A percentile compares a stretch with the other conserved stretches of the same genome.
Evolutionary conservation across 2,888 invertebrate species (phyloP).

Genomic region (Latrodectus elegans): DNA sequence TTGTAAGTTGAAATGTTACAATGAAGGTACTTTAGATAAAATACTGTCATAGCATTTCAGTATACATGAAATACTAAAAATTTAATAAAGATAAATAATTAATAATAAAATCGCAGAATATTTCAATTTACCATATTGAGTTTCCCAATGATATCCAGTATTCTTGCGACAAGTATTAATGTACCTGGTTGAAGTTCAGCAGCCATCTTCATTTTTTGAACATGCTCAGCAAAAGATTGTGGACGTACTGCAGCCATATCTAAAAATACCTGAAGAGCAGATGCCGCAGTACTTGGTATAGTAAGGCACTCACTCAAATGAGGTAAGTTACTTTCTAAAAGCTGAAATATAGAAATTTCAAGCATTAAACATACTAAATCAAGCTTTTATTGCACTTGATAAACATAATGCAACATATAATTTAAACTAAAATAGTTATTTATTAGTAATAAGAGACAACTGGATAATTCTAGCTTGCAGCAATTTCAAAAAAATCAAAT

Average conservation of each 20-base stretch:
- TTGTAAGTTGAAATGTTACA: too few species aligned
- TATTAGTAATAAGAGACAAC: too few species aligned
- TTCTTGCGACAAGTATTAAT: slow-evolving; percentile 73
- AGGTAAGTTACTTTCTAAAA: slow-evolving; percentile 87
- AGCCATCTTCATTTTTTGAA: slow-evolving; percentile 79
- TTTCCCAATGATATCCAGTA: slow-evolving; percentile 75
- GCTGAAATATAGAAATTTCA: slow-evolving; percentile 75
- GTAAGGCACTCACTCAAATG: slow-evolving; percentile 86
- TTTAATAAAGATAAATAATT: neutral
- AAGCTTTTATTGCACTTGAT: too few species aligned
- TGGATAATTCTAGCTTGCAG: too few species aligned
- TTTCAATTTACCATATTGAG: slow-evolving; percentile 73
- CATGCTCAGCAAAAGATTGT: slow-evolving; percentile 83
- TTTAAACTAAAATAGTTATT: too few species aligned
- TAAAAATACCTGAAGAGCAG: slow-evolving; percentile 84
- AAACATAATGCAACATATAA: too few species aligned
- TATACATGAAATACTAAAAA: too few species aligned
- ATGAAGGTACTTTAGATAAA: too few species aligned
- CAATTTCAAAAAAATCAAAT: too few species aligned
- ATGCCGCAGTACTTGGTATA: slow-evolving; percentile 79
- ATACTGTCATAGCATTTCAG: too few species aligned
- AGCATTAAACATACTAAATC: too few species aligned
- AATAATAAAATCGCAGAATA: neutral
- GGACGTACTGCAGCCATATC: slow-evolving; percentile 84
- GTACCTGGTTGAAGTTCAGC: slow-evolving; percentile 73